phyloP scores from a whole-genome alignment of 2,888 invertebrate species.

The Leucozona laternaria region DNA sequence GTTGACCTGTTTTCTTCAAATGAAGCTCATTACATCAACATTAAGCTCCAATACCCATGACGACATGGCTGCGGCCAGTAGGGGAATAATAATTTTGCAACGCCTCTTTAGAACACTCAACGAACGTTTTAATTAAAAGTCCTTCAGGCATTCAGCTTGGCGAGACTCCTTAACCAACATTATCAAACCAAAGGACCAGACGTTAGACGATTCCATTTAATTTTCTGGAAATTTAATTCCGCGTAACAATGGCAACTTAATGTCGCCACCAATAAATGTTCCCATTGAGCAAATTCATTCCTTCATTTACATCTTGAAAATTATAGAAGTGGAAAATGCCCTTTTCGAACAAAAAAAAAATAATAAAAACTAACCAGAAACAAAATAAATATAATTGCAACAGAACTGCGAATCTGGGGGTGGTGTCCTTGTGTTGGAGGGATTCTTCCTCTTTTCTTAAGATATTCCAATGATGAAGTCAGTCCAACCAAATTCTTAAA shows the following conservation, averaged over 20 bases:
- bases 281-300: conserved; percentile 56
- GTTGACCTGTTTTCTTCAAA: conserved; percentile 54
- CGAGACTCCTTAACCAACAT: conserved; percentile 31
- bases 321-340: conserved; percentile 48
- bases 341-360: not conserved
- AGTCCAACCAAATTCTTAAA: conserved; percentile 4
- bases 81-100: conserved; percentile 48
- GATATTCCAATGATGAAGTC: conserved; percentile 38
- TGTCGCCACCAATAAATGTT: conserved; percentile 70
- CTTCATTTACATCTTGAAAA: conserved; percentile 67
- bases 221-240: conserved; percentile 71
- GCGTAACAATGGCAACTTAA: conserved; percentile 66
- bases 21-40: conserved; percentile 55
- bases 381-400: conserved; percentile 35
- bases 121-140: conserved; percentile 67
- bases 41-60: conserved; percentile 1
- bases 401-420: not conserved
- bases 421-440: not conserved
- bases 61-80: not conserved
- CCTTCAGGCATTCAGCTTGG: conserved; percentile 48
- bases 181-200: conserved; percentile 10
- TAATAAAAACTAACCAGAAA: conserved; percentile 17
- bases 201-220: conserved; percentile 61
- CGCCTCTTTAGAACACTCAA: conserved; percentile 47
- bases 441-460: conserved; percentile 9